A percentile compares a stretch with the other conserved stretches of the same genome.
These are phyloP conservation scores for Melanotaenia boesemani DNA, from an alignment of 2,797 vertebrate genomes.

Conservation along the genomic window DNA sequence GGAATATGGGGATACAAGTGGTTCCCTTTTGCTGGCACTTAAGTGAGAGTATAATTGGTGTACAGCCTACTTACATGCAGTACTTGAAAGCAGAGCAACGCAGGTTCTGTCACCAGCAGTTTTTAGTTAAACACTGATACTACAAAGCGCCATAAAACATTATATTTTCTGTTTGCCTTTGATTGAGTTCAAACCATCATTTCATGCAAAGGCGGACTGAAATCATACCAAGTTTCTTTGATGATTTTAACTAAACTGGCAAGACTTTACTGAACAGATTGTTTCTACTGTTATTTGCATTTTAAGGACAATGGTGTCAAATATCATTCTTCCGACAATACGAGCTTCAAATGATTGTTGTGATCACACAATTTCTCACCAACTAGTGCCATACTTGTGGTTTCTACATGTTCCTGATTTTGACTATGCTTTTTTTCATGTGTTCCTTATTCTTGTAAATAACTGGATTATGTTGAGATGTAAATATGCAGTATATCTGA, in stretches of 20 bases:
- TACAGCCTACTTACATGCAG: conserved; percentile 26
- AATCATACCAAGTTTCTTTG: conserved; percentile 13
- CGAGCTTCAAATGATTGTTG: conserved; percentile 56
- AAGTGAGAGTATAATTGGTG: conserved; percentile 29
- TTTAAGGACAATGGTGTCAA: conserved; percentile 14
- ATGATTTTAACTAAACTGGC: not conserved
- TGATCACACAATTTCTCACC: conserved; percentile 55
- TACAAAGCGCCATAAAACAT: not conserved
- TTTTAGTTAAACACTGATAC: conserved; percentile 33
- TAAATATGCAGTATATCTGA: conserved; percentile 72
- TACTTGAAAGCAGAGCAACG: conserved; percentile 51
- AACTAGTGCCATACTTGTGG: conserved; percentile 76
- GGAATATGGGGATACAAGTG: conserved; percentile 33
- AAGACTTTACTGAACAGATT: not conserved
- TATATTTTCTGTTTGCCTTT: conserved; percentile 7
- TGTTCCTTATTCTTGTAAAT: conserved; percentile 68
- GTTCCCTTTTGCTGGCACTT: conserved; percentile 23
- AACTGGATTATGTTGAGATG: conserved; percentile 61
- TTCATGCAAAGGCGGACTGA: conserved; percentile 16
- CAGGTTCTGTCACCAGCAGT: conserved; percentile 64
- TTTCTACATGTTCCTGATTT: conserved; percentile 52
- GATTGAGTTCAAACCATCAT: conserved; percentile 9
- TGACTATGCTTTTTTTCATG: conserved; percentile 34
- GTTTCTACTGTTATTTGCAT: conserved; percentile 10
- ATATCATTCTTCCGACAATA: conserved; percentile 17